Percentiles rank a stretch among this genome's conserved stretches.
phyloP scores from a whole-genome alignment of 1,140 invertebrate species.

The Neodiprion fabricii region DNA sequence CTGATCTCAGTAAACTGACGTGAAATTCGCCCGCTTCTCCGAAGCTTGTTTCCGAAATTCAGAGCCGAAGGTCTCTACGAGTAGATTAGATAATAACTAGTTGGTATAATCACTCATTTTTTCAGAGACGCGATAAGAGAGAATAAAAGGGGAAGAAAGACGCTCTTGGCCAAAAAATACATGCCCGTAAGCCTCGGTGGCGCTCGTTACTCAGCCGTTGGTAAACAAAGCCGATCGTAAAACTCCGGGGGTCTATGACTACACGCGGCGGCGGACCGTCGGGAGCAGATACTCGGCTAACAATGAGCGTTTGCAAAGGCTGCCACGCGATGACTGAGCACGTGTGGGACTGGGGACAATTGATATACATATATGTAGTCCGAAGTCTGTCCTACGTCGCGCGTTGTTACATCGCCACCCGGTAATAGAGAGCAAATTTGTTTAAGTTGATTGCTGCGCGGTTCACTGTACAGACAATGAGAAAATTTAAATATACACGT shows the following conservation, averaged over 20 bases:
- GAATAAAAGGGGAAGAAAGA: too few relatives aligned
- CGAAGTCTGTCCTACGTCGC: constrained; percentile 7
- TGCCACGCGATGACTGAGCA: constrained; percentile 14
- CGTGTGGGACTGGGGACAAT: not conserved
- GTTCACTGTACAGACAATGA: constrained; percentile 1
- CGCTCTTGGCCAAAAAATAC: too few relatives aligned
- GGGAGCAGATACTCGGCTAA: not conserved
- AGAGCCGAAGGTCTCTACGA: too few relatives aligned
- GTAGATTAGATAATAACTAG: too few relatives aligned
- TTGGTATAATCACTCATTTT: too few relatives aligned
- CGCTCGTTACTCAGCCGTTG: constrained; percentile 6
- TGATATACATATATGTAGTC: constrained; percentile 16
- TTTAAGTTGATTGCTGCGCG: constrained; percentile 20
- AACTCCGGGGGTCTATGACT: constrained; percentile 9
- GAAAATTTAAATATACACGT: not conserved
- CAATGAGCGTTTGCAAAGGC: constrained; percentile 11
- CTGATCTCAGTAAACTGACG: too few relatives aligned
- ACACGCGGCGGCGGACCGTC: constrained; percentile 9
- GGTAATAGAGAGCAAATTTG: constrained; percentile 26
- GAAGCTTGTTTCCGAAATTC: too few relatives aligned
- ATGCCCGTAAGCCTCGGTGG: not conserved
- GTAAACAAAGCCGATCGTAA: constrained; percentile 15
- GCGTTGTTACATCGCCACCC: not conserved
- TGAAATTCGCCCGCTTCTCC: too few relatives aligned
- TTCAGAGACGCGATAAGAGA: too few relatives aligned